Base-by-base conservation (phyloP, 2,888 invertebrate genomes). In the Drosophila neutralis region DNA sequence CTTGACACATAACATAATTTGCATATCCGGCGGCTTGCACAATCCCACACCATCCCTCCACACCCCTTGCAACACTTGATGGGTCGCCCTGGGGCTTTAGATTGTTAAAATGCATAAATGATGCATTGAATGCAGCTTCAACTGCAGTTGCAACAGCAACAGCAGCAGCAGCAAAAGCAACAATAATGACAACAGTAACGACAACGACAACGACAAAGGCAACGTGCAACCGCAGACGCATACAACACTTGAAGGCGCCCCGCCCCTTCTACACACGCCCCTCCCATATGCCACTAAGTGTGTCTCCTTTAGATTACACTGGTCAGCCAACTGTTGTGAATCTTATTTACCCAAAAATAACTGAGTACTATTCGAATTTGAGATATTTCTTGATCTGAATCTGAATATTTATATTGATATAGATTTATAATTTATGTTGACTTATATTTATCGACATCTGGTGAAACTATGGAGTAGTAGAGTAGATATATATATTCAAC, bases 1-100 rank as follows among this genome's bases (percentile, higher is more conserved):
- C 91, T 91, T 91, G 91, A 91, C 91, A 92, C 91, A 90, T 89
- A 91, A 92, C 91, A 91, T 91, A 91, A 91, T 91, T 91, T 91
- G 91, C 91, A 91, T 90, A 79, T 92, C 92, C 92, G 86, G 69
- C 80, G 71, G 64, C 73, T 53, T 74, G 40, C 69, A 71, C 60
- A 48, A 60, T 36, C 60, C 45, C 49, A 54, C 35, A 33, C 15
- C 18, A 21, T 15, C 56, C 36, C 15, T 29, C 1, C 36, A 1
- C 6, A 10, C 13, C 27, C 3, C 2, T 15, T 27, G 18, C 36
- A 27, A n/a, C 65, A 64, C 75, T 77, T 59, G 71, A 65, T 49
- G 54, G 54, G 64, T 59, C 21, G 61, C 61, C 63, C 67, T 57
- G 69, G 69, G 77, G 77, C 73, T 45, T 79, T 77, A 71, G 83